Evolutionary conservation across 2,113 vertebrate species (phyloP), one percentile per base, ranked within the genome.

Genomic region (Tiliqua scincoides): DNA sequence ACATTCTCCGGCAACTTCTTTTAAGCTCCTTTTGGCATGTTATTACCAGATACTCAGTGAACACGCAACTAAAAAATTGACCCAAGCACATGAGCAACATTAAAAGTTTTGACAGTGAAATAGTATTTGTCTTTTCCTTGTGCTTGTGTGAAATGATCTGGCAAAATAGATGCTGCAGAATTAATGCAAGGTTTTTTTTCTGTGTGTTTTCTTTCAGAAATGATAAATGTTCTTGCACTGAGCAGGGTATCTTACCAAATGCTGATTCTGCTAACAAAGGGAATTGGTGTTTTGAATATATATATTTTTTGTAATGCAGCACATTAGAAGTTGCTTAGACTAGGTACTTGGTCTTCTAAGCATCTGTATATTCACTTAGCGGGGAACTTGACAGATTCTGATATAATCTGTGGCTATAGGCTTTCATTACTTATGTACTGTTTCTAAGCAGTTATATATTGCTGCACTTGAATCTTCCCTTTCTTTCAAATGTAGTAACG

Each of bases 101-200:
- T 95, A 92, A 89, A 90, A 88, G 87, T 94, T 92, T 62, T 96
- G 96, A 96, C 95, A 96, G 93, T 95, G 96, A 97, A 94, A 83
- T 91, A 95, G 93, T 96, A 91, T 92, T 92, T 95, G 91, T 91
- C 94, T 95, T 94, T 95, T 89, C 77, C 71, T 30, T 70, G 91
- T n/a, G 71, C 94, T 96, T 95, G 91, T 93, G 96, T 96, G 96
- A 97, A 97, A 97, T 96, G 96, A 95, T 95, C 93, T 96, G 96
- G 95, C 93, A 96, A 96, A 97, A 95, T 89, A 95, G 95, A 96
- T 93, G 94, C 90, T 93, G 90, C 93, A 94, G 93, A 94, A 95
- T 95, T 95, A 95, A 97, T 95, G 91, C 90, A 85, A 93, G 40
- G 6, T 10, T 35, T 54, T 71, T n/a, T 75, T 8, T 35, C 23